Evolutionary conservation across 2,113 vertebrate species (phyloP).

Genomic region (Leucopternis melanops): DNA sequence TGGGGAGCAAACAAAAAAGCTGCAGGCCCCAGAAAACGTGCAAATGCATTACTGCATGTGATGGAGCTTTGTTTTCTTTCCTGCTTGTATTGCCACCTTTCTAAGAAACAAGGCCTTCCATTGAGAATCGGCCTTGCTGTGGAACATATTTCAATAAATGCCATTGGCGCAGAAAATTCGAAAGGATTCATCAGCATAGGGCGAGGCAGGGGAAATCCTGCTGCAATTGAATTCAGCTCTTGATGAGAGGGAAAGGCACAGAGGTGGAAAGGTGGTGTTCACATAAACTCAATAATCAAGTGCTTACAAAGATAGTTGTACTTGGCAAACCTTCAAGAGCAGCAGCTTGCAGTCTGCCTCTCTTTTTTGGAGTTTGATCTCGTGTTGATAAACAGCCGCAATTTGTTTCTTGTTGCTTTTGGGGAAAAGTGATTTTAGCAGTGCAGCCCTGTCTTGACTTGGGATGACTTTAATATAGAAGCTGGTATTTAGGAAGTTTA

Average conservation of each 20-base stretch:
- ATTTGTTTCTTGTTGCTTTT: neutral
- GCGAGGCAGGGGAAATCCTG: neutral
- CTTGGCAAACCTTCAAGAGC: neutral
- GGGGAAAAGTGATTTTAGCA: neutral
- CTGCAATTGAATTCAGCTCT: neutral
- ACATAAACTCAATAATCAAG: fast-evolving
- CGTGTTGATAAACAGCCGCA: neutral
- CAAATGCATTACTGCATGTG: neutral
- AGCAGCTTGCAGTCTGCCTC: neutral
- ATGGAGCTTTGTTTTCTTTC: neutral
- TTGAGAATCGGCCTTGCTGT: too few species aligned
- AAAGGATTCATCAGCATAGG: neutral
- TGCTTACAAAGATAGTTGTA: neutral
- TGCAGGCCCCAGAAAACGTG: neutral
- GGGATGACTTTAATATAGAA: neutral
- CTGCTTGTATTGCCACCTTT: neutral
- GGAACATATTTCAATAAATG: neutral
- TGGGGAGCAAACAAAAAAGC: too few species aligned
- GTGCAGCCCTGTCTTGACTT: neutral
- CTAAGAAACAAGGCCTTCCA: neutral
- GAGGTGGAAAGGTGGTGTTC: neutral
- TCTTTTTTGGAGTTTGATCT: neutral
- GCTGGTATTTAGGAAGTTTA: neutral
- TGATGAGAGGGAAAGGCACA: neutral
- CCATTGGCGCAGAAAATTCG: neutral